These are phyloP conservation scores for Eurypyga helias DNA, from an alignment of 2,113 vertebrate species.

Conservation along the genomic window DNA sequence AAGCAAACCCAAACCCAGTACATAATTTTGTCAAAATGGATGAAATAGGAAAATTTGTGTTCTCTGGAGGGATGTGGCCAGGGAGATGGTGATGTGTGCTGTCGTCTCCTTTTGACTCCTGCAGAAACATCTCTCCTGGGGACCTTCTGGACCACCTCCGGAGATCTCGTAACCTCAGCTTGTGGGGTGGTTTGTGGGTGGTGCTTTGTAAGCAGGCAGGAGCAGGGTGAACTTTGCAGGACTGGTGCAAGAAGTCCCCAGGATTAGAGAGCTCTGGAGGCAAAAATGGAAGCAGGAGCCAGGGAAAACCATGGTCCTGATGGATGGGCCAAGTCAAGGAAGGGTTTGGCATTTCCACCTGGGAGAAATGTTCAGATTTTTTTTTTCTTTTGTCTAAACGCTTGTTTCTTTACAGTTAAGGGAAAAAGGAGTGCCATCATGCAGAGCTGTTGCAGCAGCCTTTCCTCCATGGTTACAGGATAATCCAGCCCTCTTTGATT, in stretches of 20 bases:
- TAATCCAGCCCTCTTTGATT: slow-evolving; percentile 50
- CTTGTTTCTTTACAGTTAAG: background rate
- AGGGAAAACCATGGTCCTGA: background rate
- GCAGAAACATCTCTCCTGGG: background rate
- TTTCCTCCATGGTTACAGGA: background rate
- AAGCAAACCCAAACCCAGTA: background rate
- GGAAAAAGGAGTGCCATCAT: background rate
- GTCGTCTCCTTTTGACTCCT: background rate
- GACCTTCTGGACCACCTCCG: background rate
- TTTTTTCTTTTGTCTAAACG: background rate
- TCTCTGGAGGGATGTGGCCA: background rate
- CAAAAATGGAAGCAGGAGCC: background rate
- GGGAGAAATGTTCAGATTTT: background rate
- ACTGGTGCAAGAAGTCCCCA: background rate
- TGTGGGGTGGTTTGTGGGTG: background rate
- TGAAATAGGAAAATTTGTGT: background rate
- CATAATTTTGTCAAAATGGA: background rate
- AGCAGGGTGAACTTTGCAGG: background rate
- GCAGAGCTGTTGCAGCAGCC: background rate
- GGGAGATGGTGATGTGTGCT: rapidly evolving
- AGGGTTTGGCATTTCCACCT: background rate
- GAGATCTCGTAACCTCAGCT: background rate
- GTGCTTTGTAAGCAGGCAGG: background rate
- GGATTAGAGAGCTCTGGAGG: background rate
- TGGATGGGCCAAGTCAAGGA: background rate